Conservation (phyloP, 2,797 vertebrate genomes). For the Pachyuromys duprasi region DNA sequence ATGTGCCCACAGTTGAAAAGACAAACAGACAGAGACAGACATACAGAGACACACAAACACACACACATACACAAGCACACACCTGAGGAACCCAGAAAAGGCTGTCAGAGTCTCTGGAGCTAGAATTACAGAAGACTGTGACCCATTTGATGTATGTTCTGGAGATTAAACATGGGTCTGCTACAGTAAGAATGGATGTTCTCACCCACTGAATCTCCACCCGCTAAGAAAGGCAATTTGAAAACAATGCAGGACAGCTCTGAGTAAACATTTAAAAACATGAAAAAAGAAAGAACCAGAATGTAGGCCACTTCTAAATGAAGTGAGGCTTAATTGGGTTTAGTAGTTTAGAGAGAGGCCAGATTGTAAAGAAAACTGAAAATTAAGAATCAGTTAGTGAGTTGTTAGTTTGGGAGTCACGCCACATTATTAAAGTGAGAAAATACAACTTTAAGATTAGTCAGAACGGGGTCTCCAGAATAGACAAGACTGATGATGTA, state of each 20-base stretch:
- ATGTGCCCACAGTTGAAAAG: slow-evolving; percentile 15
- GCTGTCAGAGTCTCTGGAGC: neutral
- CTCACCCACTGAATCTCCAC: neutral
- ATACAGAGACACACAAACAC: too few relatives aligned
- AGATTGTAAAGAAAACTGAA: slow-evolving; percentile 39
- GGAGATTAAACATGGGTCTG: neutral
- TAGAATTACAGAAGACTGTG: neutral
- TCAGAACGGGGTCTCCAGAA: neutral
- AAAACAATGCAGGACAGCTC: neutral
- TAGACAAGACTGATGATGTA: neutral
- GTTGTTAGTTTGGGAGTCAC: neutral
- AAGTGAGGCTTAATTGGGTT: slow-evolving; percentile 3
- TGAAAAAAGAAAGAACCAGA: slow-evolving; percentile 20
- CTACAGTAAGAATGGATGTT: neutral
- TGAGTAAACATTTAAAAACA: slow-evolving; percentile 41
- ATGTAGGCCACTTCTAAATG: neutral
- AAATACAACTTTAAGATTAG: slow-evolving; percentile 14
- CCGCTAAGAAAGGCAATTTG: neutral
- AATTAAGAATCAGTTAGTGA: neutral
- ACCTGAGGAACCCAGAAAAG: neutral
- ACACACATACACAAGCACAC: too few relatives aligned
- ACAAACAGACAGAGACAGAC: neutral
- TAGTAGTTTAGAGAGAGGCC: neutral
- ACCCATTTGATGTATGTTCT: too few relatives aligned
- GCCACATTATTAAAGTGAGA: slow-evolving; percentile 6